Evolutionary conservation across 2,113 vertebrate species (phyloP), one percentile per base, ranked within the genome.

Genomic region (Dipodomys merriami): DNA sequence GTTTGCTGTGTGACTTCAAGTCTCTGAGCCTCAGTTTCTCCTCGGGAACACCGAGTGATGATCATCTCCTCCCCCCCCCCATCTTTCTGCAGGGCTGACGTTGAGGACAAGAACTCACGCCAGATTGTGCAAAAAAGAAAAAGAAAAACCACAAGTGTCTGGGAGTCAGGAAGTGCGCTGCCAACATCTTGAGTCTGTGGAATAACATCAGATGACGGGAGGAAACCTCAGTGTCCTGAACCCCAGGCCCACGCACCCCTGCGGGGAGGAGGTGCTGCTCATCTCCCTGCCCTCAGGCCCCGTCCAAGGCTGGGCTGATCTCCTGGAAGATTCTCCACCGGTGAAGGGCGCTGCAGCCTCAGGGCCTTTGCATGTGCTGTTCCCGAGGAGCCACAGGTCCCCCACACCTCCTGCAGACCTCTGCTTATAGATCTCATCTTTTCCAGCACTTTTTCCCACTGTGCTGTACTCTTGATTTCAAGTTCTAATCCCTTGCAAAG

Each of bases 21-120:
- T 44, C 35, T 79, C 83, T 19, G n/a, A 79, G 86, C 71, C 84
- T 86, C 67, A 18, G 76, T 83, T 85, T 88, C 74, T 78, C 27
- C 16, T 80, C 53, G 27, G 9, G 25, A 57, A 46, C 9, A 25
- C 44, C 22, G 23, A 10, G 76, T 46, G 69, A 92, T 69, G 74
- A 81, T 15, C 39, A 39, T 39, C 39, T 39, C 49, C 53, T 57
- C 15, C 15, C 53, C 53, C 53, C 15, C 53, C 53, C 53, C 53
- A 13, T 57, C 53, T 16, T 13, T 13, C 53, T 57, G 53, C 53
- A 12, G 49, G 49, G 49, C 49, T 49, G 8, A 49, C 49, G 39
- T 39, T 5, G 39, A 49, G 49, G 65, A 87, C 35, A 77, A 18
- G 85, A 69, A 18, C 57, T 81, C 39, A 39, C 23, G 67, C 35